Percentiles rank a stretch among this genome's conserved stretches.
Evolutionary conservation across 2,797 vertebrate genomes (phyloP).

Genomic region (Melanotaenia boesemani): DNA sequence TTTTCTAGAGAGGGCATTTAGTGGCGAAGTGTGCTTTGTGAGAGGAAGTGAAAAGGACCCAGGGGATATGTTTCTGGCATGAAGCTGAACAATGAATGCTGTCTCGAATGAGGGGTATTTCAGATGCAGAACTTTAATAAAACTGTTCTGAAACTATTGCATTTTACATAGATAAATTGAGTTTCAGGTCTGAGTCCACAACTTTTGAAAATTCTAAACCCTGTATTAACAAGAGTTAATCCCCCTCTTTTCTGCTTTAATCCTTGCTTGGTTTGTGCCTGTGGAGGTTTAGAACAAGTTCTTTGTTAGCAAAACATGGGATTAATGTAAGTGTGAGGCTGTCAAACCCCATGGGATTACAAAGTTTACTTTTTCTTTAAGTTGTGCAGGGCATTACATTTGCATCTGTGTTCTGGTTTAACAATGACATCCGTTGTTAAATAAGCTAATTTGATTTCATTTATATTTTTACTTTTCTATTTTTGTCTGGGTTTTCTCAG

Average conservation of each 20-base stretch:
- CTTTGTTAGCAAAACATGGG: conserved; percentile 64
- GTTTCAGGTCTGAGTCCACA: conserved; percentile 41
- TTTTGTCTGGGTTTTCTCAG: conserved; percentile 26
- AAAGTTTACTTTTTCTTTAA: conserved; percentile 52
- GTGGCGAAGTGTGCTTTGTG: conserved; percentile 26
- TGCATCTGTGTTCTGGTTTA: not conserved
- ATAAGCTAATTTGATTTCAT: conserved; percentile 15
- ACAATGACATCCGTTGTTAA: not conserved
- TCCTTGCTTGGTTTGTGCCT: conserved; percentile 66
- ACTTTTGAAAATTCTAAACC: conserved; percentile 40
- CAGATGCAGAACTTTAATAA: conserved; percentile 33
- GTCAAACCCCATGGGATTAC: conserved; percentile 58
- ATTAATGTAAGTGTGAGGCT: conserved; percentile 66
- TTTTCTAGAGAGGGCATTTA: conserved; percentile 30
- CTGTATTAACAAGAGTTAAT: conserved; percentile 48
- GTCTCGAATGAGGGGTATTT: conserved; percentile 18
- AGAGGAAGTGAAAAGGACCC: conserved; percentile 37
- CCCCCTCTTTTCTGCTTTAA: conserved; percentile 55
- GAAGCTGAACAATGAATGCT: not conserved
- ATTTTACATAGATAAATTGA: conserved; percentile 24
- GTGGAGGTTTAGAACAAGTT: conserved; percentile 52
- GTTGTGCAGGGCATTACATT: conserved; percentile 18
- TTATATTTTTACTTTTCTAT: conserved; percentile 37
- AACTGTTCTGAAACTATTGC: conserved; percentile 29
- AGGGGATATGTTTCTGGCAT: conserved; percentile 36